phyloP scores from a whole-genome alignment of 2,888 invertebrate genomes.

The Melitaea athalia region DNA sequence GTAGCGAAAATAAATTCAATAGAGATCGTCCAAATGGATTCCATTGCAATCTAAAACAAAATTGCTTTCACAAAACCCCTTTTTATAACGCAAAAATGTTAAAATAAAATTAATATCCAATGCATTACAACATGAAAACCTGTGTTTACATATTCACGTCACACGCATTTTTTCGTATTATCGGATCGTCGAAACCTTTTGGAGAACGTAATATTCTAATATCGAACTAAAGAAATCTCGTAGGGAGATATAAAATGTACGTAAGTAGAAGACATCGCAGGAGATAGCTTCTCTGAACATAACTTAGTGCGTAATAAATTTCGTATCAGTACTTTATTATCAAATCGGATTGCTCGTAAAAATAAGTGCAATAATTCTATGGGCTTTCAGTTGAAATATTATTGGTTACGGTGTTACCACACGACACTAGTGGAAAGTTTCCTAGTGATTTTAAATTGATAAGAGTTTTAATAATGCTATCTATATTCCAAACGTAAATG shows the following conservation, averaged over 20 bases:
- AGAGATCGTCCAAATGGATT: no score
- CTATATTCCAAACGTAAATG: no score
- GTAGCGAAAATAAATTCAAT: no score
- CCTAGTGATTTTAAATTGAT: not conserved
- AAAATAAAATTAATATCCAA: slow-evolving; percentile 1
- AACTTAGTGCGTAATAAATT: slow-evolving; percentile 43
- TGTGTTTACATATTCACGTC: not conserved
- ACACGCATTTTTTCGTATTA: slow-evolving; percentile 4
- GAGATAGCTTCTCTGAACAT: slow-evolving; percentile 41
- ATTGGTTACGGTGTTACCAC: slow-evolving; percentile 12
- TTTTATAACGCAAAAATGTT: not conserved
- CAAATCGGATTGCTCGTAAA: slow-evolving; percentile 35
- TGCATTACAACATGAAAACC: not conserved
- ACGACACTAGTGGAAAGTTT: not conserved
- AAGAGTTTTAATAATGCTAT: not conserved
- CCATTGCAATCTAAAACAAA: not conserved
- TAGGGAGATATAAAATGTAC: slow-evolving; percentile 37
- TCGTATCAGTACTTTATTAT: slow-evolving; percentile 40
- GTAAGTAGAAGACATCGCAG: slow-evolving; percentile 36
- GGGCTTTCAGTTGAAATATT: slow-evolving; percentile 31
- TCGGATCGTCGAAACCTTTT: slow-evolving; percentile 10
- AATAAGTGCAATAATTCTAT: slow-evolving; percentile 24
- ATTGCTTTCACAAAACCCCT: not conserved
- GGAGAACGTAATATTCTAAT: slow-evolving; percentile 28
- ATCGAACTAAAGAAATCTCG: slow-evolving; percentile 30